Evolutionary conservation across 2,113 vertebrate genomes (phyloP).

Genomic region (Abramis brama): DNA sequence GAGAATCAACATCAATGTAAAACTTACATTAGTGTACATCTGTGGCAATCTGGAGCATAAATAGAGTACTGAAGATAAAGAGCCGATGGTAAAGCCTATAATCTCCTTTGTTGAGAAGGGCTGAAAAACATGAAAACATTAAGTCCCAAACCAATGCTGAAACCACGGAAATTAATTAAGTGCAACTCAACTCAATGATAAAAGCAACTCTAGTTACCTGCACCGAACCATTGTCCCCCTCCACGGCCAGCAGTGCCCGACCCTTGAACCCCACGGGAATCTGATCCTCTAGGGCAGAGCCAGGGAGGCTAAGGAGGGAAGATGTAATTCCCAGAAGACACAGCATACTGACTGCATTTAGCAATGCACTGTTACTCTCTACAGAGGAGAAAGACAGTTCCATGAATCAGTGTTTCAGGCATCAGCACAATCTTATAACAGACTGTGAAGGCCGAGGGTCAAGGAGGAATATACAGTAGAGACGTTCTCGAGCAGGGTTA

Average conservation of each 20-base stretch:
- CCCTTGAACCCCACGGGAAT: conserved; percentile 61
- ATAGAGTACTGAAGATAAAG: conserved; percentile 87
- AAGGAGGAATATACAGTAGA: neutral
- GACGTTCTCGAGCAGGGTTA: neutral
- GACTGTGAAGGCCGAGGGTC: neutral
- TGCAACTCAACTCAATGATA: neutral
- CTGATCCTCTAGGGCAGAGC: fast-evolving
- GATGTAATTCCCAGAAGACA: conserved; percentile 69
- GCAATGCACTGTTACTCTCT: conserved; percentile 53
- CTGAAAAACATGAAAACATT: conserved; percentile 66
- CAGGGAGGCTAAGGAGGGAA: conserved; percentile 56
- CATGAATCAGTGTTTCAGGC: neutral
- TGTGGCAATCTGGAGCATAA: conserved; percentile 89
- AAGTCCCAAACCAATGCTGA: neutral
- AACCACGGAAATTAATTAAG: neutral
- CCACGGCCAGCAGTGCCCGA: conserved; percentile 75
- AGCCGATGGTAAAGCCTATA: conserved; percentile 86
- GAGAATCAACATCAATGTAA: neutral
- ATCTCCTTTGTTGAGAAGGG: conserved; percentile 83
- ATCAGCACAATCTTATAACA: conserved; percentile 24
- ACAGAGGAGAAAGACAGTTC: conserved; percentile 34
- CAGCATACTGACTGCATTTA: conserved; percentile 75
- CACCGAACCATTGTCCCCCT: fast-evolving
- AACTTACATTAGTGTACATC: conserved; percentile 91
- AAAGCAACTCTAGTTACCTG: conserved; percentile 67